Percentiles rank a stretch among this genome's conserved stretches.
Conservation (phyloP, 53 echinoderm and acorn worm species). For the Apostichopus leukothele region DNA sequence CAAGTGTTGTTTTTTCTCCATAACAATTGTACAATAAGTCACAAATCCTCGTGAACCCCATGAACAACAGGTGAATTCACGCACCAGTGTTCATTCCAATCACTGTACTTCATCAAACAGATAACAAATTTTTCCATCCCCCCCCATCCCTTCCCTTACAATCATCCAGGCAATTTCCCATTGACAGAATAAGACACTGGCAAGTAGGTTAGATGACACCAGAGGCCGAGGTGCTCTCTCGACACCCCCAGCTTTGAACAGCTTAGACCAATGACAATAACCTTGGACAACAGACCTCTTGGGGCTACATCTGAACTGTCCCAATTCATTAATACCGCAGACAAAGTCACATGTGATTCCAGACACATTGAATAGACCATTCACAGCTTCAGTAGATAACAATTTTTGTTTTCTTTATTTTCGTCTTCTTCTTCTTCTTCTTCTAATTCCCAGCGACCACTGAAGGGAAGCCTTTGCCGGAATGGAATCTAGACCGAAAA, state of each 20-base stretch:
- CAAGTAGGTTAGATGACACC: constrained; percentile 17
- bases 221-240: constrained; percentile 5
- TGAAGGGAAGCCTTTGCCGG: neutral
- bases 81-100: too few relatives aligned
- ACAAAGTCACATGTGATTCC: constrained; percentile 5
- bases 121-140: too few relatives aligned
- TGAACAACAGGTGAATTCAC: neutral
- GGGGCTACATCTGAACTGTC: constrained; percentile 12
- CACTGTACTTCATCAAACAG: too few relatives aligned
- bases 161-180: neutral
- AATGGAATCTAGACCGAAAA: neutral
- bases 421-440: neutral
- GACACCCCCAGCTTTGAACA: neutral
- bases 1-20: too few relatives aligned
- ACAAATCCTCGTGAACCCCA: neutral
- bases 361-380: neutral
- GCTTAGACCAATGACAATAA: constrained; percentile 8
- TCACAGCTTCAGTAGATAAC: neutral
- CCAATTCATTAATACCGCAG: constrained; percentile 21
- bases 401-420: neutral
- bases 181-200: neutral
- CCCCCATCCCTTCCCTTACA: too few relatives aligned
- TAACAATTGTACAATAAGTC: neutral
- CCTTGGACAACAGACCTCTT: constrained; percentile 13
- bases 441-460: neutral